Conservation (phyloP, 2,888 invertebrate genomes). For the Sinopyrophorus schimmeli region DNA sequence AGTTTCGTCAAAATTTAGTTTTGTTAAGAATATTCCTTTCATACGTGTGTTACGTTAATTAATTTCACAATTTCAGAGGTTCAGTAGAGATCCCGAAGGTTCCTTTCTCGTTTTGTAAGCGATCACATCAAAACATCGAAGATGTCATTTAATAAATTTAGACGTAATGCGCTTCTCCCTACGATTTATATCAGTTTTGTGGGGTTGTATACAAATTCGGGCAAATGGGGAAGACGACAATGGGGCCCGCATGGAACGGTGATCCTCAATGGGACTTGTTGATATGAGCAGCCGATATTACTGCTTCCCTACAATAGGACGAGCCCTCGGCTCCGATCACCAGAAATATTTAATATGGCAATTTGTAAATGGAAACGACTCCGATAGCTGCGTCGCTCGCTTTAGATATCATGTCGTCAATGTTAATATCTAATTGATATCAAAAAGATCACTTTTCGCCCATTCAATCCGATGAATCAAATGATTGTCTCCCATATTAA, state of each 20-base stretch:
- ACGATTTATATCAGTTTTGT: constrained; percentile 32
- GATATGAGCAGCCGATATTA: constrained; percentile 52
- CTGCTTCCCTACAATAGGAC: constrained; percentile 35
- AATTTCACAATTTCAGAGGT: too few relatives aligned
- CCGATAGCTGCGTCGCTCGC: too few relatives aligned
- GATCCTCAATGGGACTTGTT: constrained; percentile 53
- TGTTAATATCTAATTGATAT: constrained; percentile 22
- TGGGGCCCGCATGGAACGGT: constrained; percentile 48
- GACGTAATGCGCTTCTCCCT: constrained; percentile 21
- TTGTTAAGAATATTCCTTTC: constrained; percentile 23
- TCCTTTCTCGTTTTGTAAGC: constrained; percentile 5
- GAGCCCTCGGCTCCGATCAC: constrained; percentile 30
- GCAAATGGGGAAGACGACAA: constrained; percentile 44
- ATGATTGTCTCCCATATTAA: too few relatives aligned
- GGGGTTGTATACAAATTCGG: constrained; percentile 51
- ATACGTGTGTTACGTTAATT: constrained; percentile 22
- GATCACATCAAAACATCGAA: constrained; percentile 8
- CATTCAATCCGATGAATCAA: too few relatives aligned
- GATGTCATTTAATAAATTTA: constrained; percentile 29
- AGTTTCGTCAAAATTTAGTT: constrained; percentile 34
- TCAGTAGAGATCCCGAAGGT: too few relatives aligned
- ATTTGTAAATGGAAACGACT: constrained; percentile 46
- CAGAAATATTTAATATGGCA: constrained; percentile 51
- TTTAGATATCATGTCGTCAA: constrained; percentile 32
- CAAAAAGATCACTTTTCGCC: too few relatives aligned